phyloP scores from a whole-genome alignment of 2,797 vertebrate genomes.

The Thripadectes ignobilis region DNA sequence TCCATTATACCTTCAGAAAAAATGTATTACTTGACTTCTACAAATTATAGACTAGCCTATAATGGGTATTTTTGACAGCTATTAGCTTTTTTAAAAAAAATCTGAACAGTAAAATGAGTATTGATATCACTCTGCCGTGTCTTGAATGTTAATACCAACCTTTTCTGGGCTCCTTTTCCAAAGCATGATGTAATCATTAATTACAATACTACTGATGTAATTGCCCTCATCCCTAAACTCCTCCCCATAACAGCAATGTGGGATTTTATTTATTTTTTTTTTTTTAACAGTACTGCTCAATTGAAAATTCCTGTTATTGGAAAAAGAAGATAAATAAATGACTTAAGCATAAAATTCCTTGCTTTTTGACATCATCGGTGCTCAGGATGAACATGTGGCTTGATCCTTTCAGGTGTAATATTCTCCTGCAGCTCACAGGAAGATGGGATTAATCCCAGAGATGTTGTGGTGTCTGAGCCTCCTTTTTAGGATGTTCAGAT shows the following conservation, averaged over 20 bases:
- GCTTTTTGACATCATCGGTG: not conserved
- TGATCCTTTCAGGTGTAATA: fast-evolving
- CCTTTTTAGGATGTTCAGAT: not conserved
- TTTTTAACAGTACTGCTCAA: not conserved
- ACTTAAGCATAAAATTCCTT: not conserved
- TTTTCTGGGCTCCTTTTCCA: conserved; percentile 68
- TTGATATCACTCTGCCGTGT: conserved; percentile 80
- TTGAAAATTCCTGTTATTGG: not conserved
- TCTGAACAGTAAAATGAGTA: conserved; percentile 81
- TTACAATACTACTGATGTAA: conserved; percentile 76
- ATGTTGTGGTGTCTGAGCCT: not conserved
- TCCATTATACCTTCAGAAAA: conserved; percentile 87
- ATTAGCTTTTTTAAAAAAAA: conserved; percentile 80
- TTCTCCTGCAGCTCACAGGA: not conserved
- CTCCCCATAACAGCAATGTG: not conserved
- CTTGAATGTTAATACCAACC: conserved; percentile 77
- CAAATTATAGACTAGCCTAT: conserved; percentile 86
- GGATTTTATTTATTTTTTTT: not conserved
- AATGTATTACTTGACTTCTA: conserved; percentile 86
- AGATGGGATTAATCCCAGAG: fast-evolving
- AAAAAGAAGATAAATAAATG: not conserved
- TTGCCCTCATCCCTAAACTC: conserved; percentile 58
- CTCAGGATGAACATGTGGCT: too few relatives aligned
- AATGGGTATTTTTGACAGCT: conserved; percentile 87
- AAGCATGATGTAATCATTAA: conserved; percentile 78